These are phyloP conservation scores for Epiblema foenella DNA, from an alignment of 2,888 invertebrate species.

Conservation along the genomic window DNA sequence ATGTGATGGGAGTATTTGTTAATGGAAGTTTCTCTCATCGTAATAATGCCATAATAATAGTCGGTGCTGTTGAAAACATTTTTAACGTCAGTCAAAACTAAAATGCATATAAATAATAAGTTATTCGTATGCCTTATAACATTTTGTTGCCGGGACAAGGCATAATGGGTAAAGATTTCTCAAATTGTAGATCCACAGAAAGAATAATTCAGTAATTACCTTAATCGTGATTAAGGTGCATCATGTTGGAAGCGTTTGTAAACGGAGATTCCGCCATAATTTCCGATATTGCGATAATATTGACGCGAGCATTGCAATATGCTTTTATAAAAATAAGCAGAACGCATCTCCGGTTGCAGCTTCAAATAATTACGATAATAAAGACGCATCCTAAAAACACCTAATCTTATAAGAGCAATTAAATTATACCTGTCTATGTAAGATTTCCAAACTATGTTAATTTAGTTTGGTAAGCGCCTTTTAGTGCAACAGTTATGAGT, in stretches of 20 bases:
- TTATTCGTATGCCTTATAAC: too few relatives aligned
- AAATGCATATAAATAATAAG: too few relatives aligned
- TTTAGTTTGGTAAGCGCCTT: too few relatives aligned
- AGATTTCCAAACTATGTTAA: too few relatives aligned
- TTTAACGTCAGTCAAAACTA: neutral
- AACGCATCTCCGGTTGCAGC: constrained; percentile 41
- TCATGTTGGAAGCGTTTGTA: constrained; percentile 4
- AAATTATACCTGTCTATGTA: too few relatives aligned
- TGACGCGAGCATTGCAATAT: constrained; percentile 26
- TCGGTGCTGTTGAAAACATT: neutral
- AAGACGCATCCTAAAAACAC: neutral
- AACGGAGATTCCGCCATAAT: constrained; percentile 13
- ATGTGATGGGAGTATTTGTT: constrained; percentile 19
- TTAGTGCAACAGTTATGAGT: too few relatives aligned
- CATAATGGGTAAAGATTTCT: too few relatives aligned
- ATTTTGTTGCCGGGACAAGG: too few relatives aligned
- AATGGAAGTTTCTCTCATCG: constrained; percentile 25
- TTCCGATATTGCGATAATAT: constrained; percentile 32
- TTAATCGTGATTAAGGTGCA: neutral
- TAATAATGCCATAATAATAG: constrained; percentile 15
- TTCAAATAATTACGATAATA: constrained; percentile 16
- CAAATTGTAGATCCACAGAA: neutral
- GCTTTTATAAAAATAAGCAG: constrained; percentile 31
- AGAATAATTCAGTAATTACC: neutral
- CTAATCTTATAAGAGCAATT: too few relatives aligned